Conservation (phyloP, 2,888 invertebrate genomes). For the Palloptera scutellata region DNA sequence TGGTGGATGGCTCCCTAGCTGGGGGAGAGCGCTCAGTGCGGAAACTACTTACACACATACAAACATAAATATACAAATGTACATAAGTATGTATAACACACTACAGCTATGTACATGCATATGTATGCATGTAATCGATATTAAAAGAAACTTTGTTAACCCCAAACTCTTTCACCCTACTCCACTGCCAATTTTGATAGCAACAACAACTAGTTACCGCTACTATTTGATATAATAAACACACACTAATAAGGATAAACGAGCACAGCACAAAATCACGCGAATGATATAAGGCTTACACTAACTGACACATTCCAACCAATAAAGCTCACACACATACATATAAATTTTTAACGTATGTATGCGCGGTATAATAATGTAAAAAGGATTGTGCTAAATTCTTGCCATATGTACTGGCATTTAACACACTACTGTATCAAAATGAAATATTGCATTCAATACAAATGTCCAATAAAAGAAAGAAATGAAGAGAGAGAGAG, state of each 20-base stretch:
- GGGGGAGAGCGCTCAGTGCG: too few species aligned
- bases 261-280: conserved; percentile 27
- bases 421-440: conserved; percentile 12
- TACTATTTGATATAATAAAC: conserved; percentile 9
- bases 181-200: neutral
- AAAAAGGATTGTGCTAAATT: conserved; percentile 12
- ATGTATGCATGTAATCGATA: neutral
- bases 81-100: neutral
- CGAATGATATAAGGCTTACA: neutral
- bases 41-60: neutral
- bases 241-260: conserved; percentile 30
- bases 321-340: neutral
- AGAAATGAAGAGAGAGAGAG: conserved; percentile 2
- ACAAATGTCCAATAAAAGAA: neutral
- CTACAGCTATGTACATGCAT: too few species aligned
- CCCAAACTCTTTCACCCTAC: neutral
- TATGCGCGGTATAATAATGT: neutral
- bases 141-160: neutral
- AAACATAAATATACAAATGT: neutral
- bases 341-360: neutral
- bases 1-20: too few species aligned
- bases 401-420: neutral
- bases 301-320: too few species aligned
- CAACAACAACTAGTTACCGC: neutral
- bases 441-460: conserved; percentile 15